Evolutionary conservation across 2,113 vertebrate species (phyloP).

Genomic region (Colossoma macropomum): DNA sequence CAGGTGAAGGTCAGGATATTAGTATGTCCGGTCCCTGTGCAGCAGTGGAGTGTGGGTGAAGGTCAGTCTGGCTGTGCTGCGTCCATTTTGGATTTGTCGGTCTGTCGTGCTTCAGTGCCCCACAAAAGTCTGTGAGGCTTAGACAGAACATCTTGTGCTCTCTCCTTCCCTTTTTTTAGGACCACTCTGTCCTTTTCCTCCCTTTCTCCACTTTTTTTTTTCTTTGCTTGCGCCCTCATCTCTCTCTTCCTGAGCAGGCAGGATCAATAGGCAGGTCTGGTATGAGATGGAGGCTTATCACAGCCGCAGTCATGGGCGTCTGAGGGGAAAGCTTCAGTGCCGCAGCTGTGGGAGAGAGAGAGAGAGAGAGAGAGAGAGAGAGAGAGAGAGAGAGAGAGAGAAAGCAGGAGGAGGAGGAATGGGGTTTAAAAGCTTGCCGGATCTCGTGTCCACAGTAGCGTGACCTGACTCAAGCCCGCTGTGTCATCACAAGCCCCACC

Average conservation of each 20-base stretch:
- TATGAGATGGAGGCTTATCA: slow-evolving; percentile 70
- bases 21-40: neutral
- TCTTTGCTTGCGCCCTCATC: neutral
- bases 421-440: slow-evolving; percentile 11
- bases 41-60: neutral
- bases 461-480: slow-evolving; percentile 3
- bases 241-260: slow-evolving; percentile 58
- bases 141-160: neutral
- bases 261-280: slow-evolving; percentile 68
- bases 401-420: neutral
- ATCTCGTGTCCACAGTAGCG: neutral
- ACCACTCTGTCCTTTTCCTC: neutral
- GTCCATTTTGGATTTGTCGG: slow-evolving; percentile 24
- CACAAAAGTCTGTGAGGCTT: neutral
- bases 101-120: slow-evolving; percentile 6
- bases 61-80: slow-evolving; percentile 13
- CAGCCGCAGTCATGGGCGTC: slow-evolving; percentile 62
- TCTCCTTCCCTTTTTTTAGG: neutral
- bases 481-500: slow-evolving; percentile 36
- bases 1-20: neutral
- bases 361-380: neutral
- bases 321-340: slow-evolving; percentile 54
- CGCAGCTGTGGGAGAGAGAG: neutral
- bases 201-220: slow-evolving; percentile 1
- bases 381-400: neutral